Evolutionary conservation across 2,113 vertebrate species (phyloP), one percentile per base, ranked within the genome.

Genomic region (Amphilophus citrinellus): DNA sequence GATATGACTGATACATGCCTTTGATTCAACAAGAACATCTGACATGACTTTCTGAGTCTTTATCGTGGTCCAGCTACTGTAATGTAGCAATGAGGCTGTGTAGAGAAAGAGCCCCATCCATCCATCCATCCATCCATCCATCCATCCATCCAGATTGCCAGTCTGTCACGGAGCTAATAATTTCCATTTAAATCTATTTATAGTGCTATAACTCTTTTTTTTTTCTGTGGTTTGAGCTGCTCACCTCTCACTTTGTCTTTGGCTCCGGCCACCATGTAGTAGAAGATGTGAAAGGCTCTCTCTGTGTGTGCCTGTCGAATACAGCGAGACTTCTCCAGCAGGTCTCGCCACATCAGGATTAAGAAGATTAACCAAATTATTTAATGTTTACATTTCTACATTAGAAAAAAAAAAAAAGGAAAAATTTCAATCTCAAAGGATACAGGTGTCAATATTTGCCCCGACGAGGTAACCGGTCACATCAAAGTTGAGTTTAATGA

Each of bases 381-480:
- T 59, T 63, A 24, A 44, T 11, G 7, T 2, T 68, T 18, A 68
- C 15, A 27, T 68, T 68, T 39, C 37, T 39, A 39, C 6, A 39
- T 39, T 39, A 27, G n/a, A 27, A 27, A 27, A 27, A 35, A 6
- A 6, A 6, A 39, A 30, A 30, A 30, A 4, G 30, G 24, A 44
- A 24, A 66, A 44, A 15, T 30, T 30, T 30, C 30, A 30, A 30
- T 30, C 30, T 30, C 30, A 24, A 15, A n/a, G 97, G 98, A 99
- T 99, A 99, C 98, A 99, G 24, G 98, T 99, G 94, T 99, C 98
- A 62, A 99, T 99, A 86, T 97, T 98, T 84, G 98, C 98, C 63
- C 98, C 98, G 5, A 99, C 98, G 0, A 99, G 96, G 83, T 96
- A 98, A 50, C 98, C 98, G 17, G 98, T 97, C 90, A 99, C 97